These are phyloP conservation scores for Rhingia campestris DNA, from an alignment of 2,888 invertebrate species.

Conservation along the genomic window DNA sequence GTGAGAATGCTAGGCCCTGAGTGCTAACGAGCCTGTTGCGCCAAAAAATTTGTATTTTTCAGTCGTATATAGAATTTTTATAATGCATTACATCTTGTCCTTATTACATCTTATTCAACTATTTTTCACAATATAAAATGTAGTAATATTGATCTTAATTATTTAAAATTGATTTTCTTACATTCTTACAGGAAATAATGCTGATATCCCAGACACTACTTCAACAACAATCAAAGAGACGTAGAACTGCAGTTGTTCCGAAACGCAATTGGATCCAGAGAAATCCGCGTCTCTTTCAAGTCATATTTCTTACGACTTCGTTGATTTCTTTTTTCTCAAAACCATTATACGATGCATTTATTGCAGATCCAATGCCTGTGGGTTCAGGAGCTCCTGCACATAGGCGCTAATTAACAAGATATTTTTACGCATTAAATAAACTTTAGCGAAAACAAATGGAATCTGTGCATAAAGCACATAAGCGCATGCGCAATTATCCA, in stretches of 20 bases:
- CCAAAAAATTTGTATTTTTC: no score
- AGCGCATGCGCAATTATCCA: constrained; percentile 90
- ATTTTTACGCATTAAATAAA: background rate
- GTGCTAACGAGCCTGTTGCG: no score
- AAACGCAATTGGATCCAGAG: constrained; percentile 85
- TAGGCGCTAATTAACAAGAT: constrained; percentile 76
- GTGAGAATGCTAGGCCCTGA: no score
- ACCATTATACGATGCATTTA: constrained; percentile 88
- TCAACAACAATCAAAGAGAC: constrained; percentile 76
- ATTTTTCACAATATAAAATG: no score
- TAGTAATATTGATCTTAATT: background rate
- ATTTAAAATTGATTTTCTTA: background rate
- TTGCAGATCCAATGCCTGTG: constrained; percentile 82
- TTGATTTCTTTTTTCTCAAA: constrained; percentile 87
- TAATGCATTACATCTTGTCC: no score
- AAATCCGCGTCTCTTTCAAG: constrained; percentile 86
- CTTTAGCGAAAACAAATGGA: constrained; percentile 85
- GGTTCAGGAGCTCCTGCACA: constrained; percentile 77
- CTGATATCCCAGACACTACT: constrained; percentile 26
- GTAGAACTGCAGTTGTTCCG: constrained; percentile 79
- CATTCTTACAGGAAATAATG: constrained; percentile 67
- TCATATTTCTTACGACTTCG: constrained; percentile 83
- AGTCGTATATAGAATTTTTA: no score
- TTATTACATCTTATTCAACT: no score
- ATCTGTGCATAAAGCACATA: constrained; percentile 89